Evolutionary conservation across 2,797 vertebrate genomes (phyloP).

Genomic region (Heliangelus exortis): DNA sequence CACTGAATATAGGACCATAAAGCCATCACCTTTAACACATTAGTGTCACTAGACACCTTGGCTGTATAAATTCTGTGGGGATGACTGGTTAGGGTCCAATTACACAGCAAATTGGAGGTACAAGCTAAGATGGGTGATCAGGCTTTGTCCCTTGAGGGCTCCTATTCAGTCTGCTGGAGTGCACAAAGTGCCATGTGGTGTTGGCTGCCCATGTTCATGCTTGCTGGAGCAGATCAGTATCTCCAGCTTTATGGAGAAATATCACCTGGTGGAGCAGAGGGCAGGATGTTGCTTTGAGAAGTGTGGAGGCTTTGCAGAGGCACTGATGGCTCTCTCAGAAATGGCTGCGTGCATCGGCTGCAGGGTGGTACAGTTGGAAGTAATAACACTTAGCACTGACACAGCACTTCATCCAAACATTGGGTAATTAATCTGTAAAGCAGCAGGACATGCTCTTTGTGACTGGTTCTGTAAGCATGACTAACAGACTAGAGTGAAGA

Average conservation of each 20-base stretch:
- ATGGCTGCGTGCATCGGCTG: neutral
- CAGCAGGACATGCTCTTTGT: constrained; percentile 29
- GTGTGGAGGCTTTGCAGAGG: neutral
- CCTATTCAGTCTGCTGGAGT: fast-evolving
- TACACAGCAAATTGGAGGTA: neutral
- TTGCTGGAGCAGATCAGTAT: neutral
- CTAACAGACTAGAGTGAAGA: neutral
- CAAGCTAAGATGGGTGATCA: neutral
- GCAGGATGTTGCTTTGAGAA: neutral
- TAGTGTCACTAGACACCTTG: fast-evolving
- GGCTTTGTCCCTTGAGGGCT: neutral
- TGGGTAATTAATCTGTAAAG: constrained; percentile 40
- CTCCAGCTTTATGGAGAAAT: neutral
- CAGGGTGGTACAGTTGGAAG: constrained; percentile 2
- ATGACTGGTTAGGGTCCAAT: neutral
- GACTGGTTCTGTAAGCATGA: neutral
- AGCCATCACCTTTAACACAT: neutral
- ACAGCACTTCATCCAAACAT: constrained; percentile 17
- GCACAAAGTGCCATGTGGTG: fast-evolving
- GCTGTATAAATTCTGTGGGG: neutral
- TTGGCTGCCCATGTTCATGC: neutral
- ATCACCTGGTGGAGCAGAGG: neutral
- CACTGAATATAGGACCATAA: neutral
- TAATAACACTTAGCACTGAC: neutral
- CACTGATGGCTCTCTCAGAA: neutral